These are phyloP conservation scores for Clarias laeviceps DNA, from an alignment of 2,797 vertebrate species.

Conservation along the genomic window DNA sequence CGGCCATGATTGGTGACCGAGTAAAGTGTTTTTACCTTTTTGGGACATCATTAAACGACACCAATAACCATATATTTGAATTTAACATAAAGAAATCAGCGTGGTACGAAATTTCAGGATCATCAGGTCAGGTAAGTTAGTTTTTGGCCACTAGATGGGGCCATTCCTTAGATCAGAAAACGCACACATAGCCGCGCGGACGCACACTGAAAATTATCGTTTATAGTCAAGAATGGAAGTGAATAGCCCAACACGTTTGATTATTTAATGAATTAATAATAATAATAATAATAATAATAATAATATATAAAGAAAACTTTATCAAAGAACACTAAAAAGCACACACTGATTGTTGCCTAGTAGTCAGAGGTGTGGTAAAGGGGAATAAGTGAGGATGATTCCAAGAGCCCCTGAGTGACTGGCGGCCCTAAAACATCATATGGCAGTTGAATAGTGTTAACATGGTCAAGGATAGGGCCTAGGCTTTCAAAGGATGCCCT, in stretches of 20 bases:
- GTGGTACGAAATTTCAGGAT: no score
- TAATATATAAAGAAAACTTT: neutral
- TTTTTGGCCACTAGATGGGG: slow-evolving; percentile 50
- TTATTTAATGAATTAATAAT: neutral
- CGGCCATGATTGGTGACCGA: neutral
- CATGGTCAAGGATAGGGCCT: no score
- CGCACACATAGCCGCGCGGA: neutral
- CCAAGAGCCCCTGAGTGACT: no score
- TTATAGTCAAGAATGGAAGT: neutral
- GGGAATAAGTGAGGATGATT: no score
- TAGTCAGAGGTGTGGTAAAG: no score
- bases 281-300: neutral
- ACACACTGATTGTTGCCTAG: neutral
- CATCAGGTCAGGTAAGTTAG: neutral
- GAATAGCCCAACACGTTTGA: neutral
- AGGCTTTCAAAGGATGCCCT: no score
- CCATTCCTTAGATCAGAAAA: neutral
- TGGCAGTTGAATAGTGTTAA: no score
- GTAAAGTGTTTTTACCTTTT: neutral
- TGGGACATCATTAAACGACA: neutral
- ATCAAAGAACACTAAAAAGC: neutral
- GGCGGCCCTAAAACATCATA: no score
- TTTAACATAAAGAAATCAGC: neutral
- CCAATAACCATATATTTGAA: neutral
- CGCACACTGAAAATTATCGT: neutral